phyloP scores from a whole-genome alignment of 53 echinoderm and acorn worm genomes.

The Mesocentrotus franciscanus region DNA sequence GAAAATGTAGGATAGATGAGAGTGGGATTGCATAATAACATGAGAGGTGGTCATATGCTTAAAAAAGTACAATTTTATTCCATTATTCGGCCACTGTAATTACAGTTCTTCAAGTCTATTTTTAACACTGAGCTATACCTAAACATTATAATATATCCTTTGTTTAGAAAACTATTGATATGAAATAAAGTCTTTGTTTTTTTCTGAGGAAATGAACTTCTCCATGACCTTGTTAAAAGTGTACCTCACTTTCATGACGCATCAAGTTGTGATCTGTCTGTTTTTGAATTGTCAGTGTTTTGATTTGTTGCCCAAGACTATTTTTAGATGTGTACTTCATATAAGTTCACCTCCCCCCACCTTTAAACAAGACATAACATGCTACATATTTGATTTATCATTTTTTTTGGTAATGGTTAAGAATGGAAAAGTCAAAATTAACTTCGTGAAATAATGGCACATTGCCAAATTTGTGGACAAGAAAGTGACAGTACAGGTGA shows the following conservation, averaged over 20 bases:
- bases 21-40: too few relatives aligned
- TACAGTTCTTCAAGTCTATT: background rate
- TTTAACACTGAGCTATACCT: background rate
- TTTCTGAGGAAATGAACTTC: background rate
- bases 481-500: background rate
- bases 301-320: background rate
- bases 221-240: conserved; percentile 2
- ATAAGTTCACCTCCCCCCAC: background rate
- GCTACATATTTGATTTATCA: background rate
- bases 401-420: background rate
- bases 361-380: background rate
- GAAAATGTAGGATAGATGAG: too few relatives aligned
- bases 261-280: conserved; percentile 26
- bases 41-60: background rate
- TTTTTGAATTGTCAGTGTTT: background rate
- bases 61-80: background rate
- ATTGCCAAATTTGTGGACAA: background rate
- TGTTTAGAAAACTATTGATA: background rate
- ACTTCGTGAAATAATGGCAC: background rate
- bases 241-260: background rate
- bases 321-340: background rate
- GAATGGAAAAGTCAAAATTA: background rate
- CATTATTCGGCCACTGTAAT: background rate
- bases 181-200: background rate
- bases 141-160: background rate